Evolutionary conservation across 1,140 invertebrate species (phyloP), one percentile per base, ranked within the genome.

Genomic region (Olivierus martensii): DNA sequence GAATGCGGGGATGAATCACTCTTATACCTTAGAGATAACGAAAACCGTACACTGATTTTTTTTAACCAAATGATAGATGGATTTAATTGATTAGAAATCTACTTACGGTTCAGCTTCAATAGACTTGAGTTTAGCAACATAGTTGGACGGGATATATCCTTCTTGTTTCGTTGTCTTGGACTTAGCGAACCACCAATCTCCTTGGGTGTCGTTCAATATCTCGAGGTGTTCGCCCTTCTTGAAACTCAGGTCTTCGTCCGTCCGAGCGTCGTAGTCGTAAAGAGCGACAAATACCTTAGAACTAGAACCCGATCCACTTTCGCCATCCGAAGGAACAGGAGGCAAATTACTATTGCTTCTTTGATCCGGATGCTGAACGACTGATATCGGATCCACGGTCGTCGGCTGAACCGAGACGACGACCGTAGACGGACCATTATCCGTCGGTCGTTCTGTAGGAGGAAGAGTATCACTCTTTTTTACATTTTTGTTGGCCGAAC

Each of bases 91-190:
- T n/a, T n/a, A n/a, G n/a, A n/a, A n/a, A n/a, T n/a, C 18, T 46
- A 74, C 89, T 94, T 81, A 99, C 91, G 93, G 90, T 79, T 99
- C 93, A 61, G 95, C 94, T 77, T 99, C 94, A 66, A 99, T 95
- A 56, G 92, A 97, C 73, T 97, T 94, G 63, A 98, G 73, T 72
- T 94, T 93, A 60, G 95, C 95, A 57, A 99, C 94, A 80, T 99
- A 99, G 73, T 99, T 99, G 49, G 92, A 96, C 62, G 96, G 96
- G 71, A 99, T 99, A 74, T 98, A 99, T 48, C 96, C 96, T 73
- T 96, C 91, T 69, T 89, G 83, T 69, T 84, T 84, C 37, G 90
- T 91, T 62, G 87, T 80, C 76, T 93, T 92, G 71, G 90, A 95
- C 64, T 85, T 79, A 44, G 94, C 94, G 65, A 95, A 79, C 95